Evolutionary conservation across 2,113 vertebrate genomes (phyloP).

Genomic region (Microcebus griseorufus): DNA sequence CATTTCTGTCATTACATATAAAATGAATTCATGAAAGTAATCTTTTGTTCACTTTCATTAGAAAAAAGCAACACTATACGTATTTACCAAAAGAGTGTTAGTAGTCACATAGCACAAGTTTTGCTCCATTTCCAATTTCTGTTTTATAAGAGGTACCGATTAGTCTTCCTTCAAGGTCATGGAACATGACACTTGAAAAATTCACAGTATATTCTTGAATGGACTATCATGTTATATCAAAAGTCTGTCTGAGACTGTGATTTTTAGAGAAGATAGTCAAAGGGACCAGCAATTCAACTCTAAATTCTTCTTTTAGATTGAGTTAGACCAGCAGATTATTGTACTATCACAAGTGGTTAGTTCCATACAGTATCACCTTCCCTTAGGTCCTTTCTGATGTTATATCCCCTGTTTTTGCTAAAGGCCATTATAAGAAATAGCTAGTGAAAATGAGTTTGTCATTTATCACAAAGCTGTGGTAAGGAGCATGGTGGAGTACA

Average conservation of each 20-base stretch:
- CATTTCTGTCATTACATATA: background rate
- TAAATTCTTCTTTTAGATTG: background rate
- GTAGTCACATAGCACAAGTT: background rate
- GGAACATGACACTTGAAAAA: background rate
- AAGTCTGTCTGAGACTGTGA: background rate
- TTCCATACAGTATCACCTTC: background rate
- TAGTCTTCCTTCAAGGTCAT: background rate
- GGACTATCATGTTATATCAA: background rate
- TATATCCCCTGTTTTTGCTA: background rate
- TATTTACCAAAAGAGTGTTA: background rate
- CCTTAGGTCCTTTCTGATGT: background rate
- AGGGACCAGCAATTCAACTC: background rate
- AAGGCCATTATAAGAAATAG: background rate
- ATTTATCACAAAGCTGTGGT: background rate
- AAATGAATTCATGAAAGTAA: background rate
- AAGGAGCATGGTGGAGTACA: background rate
- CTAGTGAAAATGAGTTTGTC: conserved; percentile 10
- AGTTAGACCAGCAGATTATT: background rate
- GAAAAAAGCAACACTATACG: background rate
- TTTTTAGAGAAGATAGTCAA: background rate
- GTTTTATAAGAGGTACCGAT: background rate
- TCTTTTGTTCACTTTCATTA: background rate
- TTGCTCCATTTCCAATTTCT: background rate
- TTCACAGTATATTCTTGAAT: background rate
- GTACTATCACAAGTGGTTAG: background rate